Percentiles rank a stretch among this genome's conserved stretches.
Conservation (phyloP, 2,113 vertebrate species). For the Tychaedon coryphoeus region DNA sequence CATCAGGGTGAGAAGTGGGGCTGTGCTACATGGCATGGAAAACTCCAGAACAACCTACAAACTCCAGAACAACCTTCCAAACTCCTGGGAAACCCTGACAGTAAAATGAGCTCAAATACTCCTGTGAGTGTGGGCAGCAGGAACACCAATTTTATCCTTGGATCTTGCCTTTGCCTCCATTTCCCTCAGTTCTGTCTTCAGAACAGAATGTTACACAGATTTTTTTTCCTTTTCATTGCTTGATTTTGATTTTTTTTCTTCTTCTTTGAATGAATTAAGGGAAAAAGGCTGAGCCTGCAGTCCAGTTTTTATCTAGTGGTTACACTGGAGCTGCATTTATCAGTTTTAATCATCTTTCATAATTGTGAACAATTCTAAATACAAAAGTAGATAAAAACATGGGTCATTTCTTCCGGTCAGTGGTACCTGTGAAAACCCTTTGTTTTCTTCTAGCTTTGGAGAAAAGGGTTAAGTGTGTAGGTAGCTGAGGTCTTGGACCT, state of each 20-base stretch:
- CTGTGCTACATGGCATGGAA: background rate
- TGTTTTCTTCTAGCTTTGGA: background rate
- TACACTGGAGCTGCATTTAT: background rate
- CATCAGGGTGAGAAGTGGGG: background rate
- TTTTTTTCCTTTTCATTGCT: background rate
- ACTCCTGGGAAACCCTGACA: background rate
- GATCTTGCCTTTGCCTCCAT: background rate
- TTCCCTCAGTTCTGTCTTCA: background rate
- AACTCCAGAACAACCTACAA: background rate
- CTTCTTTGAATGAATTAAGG: background rate
- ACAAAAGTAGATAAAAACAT: background rate
- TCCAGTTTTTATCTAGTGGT: background rate
- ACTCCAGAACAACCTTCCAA: background rate
- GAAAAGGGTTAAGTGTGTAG: background rate
- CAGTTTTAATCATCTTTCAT: background rate
- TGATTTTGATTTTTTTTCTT: background rate
- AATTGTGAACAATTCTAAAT: background rate
- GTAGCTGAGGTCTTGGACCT: background rate
- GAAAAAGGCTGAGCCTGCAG: background rate
- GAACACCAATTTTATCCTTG: background rate
- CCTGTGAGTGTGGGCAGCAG: background rate
- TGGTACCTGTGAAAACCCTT: background rate
- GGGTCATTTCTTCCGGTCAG: background rate
- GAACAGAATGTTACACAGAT: rapidly evolving
- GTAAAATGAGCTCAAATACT: background rate